Evolutionary conservation across 2,113 vertebrate species (phyloP), one percentile per base, ranked within the genome.

Genomic region (Ellobius talpinus): DNA sequence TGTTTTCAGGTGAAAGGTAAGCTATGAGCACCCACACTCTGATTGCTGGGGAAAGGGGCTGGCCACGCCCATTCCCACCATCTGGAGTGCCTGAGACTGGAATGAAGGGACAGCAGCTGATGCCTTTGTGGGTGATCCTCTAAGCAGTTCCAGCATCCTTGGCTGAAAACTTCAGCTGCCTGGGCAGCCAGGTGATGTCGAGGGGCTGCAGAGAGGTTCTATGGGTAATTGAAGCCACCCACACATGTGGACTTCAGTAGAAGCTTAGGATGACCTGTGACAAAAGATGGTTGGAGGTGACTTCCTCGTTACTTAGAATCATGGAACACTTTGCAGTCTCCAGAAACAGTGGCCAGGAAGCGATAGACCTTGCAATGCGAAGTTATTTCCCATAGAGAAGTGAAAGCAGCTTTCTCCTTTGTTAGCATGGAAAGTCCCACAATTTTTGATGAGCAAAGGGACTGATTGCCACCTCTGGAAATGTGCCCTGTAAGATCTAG

Each of bases 341-440:
- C 90, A 90, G n/a, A 42, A 74, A 61, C 10, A 45, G 29, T 45
- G 68, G 36, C 31, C 33, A 70, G 52, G 74, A 93, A 24, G 47
- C 31, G 74, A 61, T 7, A 78, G 21, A 92, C 31, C 95, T 96
- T 93, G 74, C 65, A 11, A 77, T 21, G 81, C 16, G 90, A 55
- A 93, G 36, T 7, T 85, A 42, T 92, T 93, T 58, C 36, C 24
- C 33, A 47, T 7, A 10, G n/a, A 79, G 92, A 84, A 90, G 39
- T 76, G 65, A 70, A 87, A 82, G 19, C 14, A 21, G 10, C 39
- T 58, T 26, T 50, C 7, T 12, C 50, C 50, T 91, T 90, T 68
- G 19, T n/a, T 87, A 65, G 12, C 45, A 55, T 79, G 63, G 74
- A 84, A 89, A 97, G 8, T 24, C 92, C 7, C 45, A 87, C 29